Conservation (phyloP, 30 jellyfish, hydroid and myxozoan genomes). For the Turritopsis rubra region DNA sequence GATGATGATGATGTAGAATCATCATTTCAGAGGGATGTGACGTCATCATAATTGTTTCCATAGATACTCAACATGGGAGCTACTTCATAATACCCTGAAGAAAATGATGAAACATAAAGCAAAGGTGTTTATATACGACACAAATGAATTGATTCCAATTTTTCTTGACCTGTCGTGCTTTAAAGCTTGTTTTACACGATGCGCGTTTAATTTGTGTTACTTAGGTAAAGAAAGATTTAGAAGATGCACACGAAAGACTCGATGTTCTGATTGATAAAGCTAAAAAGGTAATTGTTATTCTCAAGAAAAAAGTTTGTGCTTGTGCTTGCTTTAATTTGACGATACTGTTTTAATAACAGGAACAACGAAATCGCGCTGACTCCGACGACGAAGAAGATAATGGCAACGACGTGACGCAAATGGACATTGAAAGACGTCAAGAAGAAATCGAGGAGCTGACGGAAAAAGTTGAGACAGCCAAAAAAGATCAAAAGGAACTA, state of each 20-base stretch:
- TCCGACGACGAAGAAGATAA: slow-evolving; percentile 59
- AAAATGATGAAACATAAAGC: slow-evolving; percentile 84
- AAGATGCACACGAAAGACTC: slow-evolving; percentile 72
- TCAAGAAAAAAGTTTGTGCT: too few relatives aligned
- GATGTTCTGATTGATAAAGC: slow-evolving; percentile 60
- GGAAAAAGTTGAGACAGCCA: slow-evolving; percentile 82
- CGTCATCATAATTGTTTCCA: not conserved
- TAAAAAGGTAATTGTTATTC: slow-evolving; percentile 31
- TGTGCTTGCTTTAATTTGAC: not conserved
- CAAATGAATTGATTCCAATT: too few relatives aligned
- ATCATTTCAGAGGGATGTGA: not conserved
- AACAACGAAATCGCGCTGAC: slow-evolving; percentile 23
- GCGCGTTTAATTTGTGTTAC: too few relatives aligned
- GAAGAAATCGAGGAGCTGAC: slow-evolving; percentile 66
- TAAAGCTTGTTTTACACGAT: not conserved
- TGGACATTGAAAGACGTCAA: slow-evolving; percentile 67
- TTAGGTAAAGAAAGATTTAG: slow-evolving; percentile 66
- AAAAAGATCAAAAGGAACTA: slow-evolving; percentile 82
- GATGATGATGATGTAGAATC: too few relatives aligned
- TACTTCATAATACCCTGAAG: slow-evolving; percentile 75
- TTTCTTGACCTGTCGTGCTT: too few relatives aligned
- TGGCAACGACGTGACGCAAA: slow-evolving; percentile 39
- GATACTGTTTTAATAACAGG: not conserved
- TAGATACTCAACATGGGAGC: slow-evolving; percentile 84
- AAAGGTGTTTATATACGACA: too few relatives aligned